Conservation (phyloP, 2,797 vertebrate species). For the Helarctos malayanus region DNA sequence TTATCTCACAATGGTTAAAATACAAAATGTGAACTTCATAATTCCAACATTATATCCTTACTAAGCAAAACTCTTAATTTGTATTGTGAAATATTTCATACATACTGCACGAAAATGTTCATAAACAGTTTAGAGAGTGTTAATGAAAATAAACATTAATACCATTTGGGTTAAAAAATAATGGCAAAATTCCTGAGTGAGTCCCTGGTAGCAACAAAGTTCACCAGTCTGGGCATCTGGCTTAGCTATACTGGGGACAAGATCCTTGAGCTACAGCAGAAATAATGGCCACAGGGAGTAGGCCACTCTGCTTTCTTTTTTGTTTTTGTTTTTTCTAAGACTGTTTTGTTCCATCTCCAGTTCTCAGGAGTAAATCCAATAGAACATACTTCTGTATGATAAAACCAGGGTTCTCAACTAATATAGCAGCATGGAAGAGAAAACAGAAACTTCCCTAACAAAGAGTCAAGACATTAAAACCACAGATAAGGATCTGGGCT, state of each 20-base stretch:
- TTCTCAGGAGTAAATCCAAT: not conserved
- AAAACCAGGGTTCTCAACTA: not conserved
- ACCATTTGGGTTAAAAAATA: slow-evolving; percentile 8
- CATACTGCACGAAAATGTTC: not conserved
- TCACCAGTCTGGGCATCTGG: slow-evolving; percentile 26
- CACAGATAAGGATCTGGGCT: not conserved
- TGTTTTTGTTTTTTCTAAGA: not conserved
- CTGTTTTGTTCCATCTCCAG: not conserved
- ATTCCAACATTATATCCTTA: slow-evolving; percentile 1
- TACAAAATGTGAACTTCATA: not conserved
- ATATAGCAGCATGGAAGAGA: not conserved
- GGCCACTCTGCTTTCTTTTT: not conserved
- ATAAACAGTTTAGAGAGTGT: slow-evolving; percentile 1
- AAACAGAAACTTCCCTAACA: not conserved
- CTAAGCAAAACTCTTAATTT: slow-evolving; percentile 35
- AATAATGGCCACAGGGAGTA: not conserved
- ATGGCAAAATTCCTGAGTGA: not conserved
- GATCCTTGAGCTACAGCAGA: not conserved
- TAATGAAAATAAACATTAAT: slow-evolving; percentile 26
- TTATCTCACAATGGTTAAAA: not conserved
- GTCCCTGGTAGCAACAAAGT: not conserved
- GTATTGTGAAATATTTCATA: slow-evolving; percentile 44
- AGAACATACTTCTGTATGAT: not conserved
- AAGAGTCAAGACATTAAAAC: not conserved
- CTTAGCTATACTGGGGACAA: not conserved